Evolutionary conservation across 2,797 vertebrate species (phyloP), one percentile per base, ranked within the genome.

Genomic region (Pempheris klunzingeri): DNA sequence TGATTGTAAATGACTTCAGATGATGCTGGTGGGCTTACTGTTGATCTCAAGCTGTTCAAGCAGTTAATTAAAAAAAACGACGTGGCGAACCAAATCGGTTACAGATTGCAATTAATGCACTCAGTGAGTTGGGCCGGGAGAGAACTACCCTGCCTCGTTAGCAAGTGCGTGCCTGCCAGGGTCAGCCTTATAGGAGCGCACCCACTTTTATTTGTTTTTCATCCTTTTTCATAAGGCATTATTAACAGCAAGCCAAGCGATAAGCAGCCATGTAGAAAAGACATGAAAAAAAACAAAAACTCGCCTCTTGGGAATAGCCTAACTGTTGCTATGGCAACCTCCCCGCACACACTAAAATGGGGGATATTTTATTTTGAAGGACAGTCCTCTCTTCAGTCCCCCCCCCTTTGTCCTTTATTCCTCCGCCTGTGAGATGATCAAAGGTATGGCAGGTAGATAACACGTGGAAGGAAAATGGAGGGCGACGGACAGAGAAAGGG

Each of bases 21-120:
- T 83, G 84, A 92, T 79, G 88, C 90, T 88, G 83, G 79, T 92
- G 88, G 89, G 88, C 90, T 90, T 86, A 90, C 87, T 90, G 92
- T 92, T 93, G 92, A 93, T 93, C 90, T 93, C 94, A 94, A 94
- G 93, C 93, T 94, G 92, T 92, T 95, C 87, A 78, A 89, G 92
- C 89, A 91, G 91, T 94, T 95, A 92, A 95, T 94, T 92, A 82
- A 93, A 93, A 93, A 83, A 85, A 92, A 83, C 72, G 50, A 88
- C 67, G 85, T 84, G 77, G 85, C 57, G 74, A 91, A 90, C 87
- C 85, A 92, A 95, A 94, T 94, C 89, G 84, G 87, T 92, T 94
- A 91, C 92, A 93, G 90, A 94, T 92, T 94, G 93, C 87, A 93
- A 93, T 95, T 92, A 94, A 93, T 88, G 87, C 82, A 76, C 75